These are phyloP conservation scores for Anoura caudifer DNA, from an alignment of 2,113 vertebrate genomes.

Conservation along the genomic window DNA sequence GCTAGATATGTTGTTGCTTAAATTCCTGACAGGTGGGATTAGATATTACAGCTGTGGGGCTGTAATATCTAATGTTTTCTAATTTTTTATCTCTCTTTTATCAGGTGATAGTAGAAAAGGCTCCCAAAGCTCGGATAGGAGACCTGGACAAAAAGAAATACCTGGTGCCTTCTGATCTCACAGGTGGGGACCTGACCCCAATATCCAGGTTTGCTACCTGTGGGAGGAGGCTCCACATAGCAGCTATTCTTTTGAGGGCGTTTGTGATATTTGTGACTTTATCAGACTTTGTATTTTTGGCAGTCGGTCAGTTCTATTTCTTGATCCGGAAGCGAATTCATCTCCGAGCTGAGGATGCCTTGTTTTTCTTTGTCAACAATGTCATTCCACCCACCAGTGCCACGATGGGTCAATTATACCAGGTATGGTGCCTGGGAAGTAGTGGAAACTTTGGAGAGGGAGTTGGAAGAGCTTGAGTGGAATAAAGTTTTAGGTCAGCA, in stretches of 20 bases:
- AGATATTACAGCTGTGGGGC: too few species aligned
- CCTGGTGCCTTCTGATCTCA: constrained; percentile 93
- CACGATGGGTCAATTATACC: constrained; percentile 95
- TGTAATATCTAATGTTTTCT: background rate
- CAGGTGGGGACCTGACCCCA: constrained; percentile 79
- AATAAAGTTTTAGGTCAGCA: background rate
- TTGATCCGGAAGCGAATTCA: constrained; percentile 97
- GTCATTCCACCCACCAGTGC: constrained; percentile 96
- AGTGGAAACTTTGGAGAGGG: background rate
- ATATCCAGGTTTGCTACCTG: background rate
- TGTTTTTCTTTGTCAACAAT: constrained; percentile 97
- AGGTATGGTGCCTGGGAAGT: constrained; percentile 76
- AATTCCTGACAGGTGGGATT: background rate
- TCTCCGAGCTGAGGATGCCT: constrained; percentile 92
- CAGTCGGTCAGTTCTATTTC: constrained; percentile 96
- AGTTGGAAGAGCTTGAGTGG: background rate
- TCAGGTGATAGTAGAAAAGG: constrained; percentile 95
- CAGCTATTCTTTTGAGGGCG: background rate
- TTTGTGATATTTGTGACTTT: background rate
- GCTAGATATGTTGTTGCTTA: background rate
- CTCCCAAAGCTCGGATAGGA: constrained; percentile 95
- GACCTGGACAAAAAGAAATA: constrained; percentile 97
- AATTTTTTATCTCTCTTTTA: constrained; percentile 11
- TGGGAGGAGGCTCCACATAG: background rate
- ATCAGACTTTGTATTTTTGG: background rate